These are phyloP conservation scores for Sminthurinus aureus DNA, from an alignment of 2,888 invertebrate species.

Conservation along the genomic window DNA sequence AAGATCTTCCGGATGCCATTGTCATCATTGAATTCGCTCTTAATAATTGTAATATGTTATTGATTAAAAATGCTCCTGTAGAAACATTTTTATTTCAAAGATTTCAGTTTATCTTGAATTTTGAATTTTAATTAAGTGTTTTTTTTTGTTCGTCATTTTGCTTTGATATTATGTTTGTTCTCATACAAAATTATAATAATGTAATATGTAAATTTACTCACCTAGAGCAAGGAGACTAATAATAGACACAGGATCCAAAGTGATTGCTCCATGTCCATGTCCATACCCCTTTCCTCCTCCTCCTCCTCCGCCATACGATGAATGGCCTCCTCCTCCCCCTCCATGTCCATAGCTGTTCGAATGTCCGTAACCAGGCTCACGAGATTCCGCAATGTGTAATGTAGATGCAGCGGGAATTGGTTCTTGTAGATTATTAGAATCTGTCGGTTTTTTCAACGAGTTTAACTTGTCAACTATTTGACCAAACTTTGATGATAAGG, in stretches of 20 bases:
- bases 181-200: too few relatives aligned
- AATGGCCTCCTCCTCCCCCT: conserved; percentile 47
- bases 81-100: not conserved
- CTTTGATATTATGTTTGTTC: not conserved
- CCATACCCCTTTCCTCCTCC: conserved; percentile 40
- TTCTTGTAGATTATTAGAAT: not conserved
- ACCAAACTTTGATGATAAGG: not conserved
- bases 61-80: conserved; percentile 58
- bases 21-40: conserved; percentile 47
- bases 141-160: not conserved
- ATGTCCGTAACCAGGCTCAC: conserved; percentile 24
- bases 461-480: not conserved
- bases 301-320: conserved; percentile 30
- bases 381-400: not conserved
- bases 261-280: conserved; percentile 52
- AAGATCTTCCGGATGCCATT: conserved; percentile 38
- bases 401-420: not conserved
- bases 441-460: not conserved
- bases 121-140: conserved; percentile 1
- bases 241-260: conserved; percentile 59
- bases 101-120: not conserved
- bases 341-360: conserved; percentile 22
- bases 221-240: conserved; percentile 58
- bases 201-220: conserved; percentile 26
- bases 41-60: conserved; percentile 58